phyloP scores from a whole-genome alignment of 2,888 invertebrate species.

The Leptinotarsa rubiginosa region DNA sequence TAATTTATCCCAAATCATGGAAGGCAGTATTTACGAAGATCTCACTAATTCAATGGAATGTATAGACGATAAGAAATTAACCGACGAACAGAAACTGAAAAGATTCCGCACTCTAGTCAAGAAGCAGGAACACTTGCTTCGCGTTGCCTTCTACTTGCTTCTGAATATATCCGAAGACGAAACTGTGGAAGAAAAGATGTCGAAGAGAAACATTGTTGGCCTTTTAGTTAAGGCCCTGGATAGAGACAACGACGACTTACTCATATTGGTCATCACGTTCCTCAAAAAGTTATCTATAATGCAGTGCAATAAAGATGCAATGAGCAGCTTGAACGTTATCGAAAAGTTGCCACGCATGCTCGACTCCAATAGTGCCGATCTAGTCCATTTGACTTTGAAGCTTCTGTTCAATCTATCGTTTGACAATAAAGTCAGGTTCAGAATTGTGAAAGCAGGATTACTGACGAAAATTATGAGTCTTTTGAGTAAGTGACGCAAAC shows the following conservation, averaged over 20 bases:
- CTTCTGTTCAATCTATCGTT: constrained; percentile 96
- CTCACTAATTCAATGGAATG: constrained; percentile 64
- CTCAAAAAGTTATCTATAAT: constrained; percentile 95
- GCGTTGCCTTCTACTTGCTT: constrained; percentile 92
- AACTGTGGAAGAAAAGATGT: constrained; percentile 97
- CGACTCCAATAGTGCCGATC: constrained; percentile 72
- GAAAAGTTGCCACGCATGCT: constrained; percentile 87
- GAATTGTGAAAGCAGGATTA: constrained; percentile 90
- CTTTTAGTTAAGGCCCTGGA: constrained; percentile 90
- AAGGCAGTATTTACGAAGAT: constrained; percentile 73
- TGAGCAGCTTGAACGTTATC: constrained; percentile 82
- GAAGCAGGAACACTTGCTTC: constrained; percentile 92
- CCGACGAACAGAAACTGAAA: constrained; percentile 69
- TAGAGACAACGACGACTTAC: constrained; percentile 88
- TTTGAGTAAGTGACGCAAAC: constrained; percentile 73
- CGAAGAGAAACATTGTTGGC: constrained; percentile 90
- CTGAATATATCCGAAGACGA: constrained; percentile 96
- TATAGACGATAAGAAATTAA: constrained; percentile 63
- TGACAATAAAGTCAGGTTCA: constrained; percentile 85
- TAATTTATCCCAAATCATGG: constrained; percentile 63
- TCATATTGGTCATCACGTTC: constrained; percentile 92
- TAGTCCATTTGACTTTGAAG: constrained; percentile 86
- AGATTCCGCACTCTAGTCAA: constrained; percentile 88
- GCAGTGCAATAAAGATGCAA: constrained; percentile 92
- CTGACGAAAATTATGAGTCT: constrained; percentile 90